Base-by-base conservation (phyloP, 2,888 invertebrate genomes). In the Tyria jacobaeae region DNA sequence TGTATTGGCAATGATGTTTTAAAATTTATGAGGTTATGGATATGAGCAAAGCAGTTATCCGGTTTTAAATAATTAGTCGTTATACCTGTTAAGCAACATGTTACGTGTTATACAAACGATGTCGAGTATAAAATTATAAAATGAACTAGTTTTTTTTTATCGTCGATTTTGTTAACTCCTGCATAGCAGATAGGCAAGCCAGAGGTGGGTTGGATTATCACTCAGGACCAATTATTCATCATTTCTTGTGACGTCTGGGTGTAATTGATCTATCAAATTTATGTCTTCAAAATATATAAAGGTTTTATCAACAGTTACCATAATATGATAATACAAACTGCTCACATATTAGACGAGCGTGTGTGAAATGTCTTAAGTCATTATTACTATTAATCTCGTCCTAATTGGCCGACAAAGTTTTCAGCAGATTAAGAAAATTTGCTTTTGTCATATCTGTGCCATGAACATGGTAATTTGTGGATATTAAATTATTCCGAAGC, bases 61-160 rank as follows among this genome's bases (percentile, higher is more conserved):
- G 37, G 31, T 58, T 57, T 50, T 25, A 49, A 48, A 66, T 49
- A 75, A 73, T 72, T 70, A 76, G 60, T 62, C 57, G 67, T 73
- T 73, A 75, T 68, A 70, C 58, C 54, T 65, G 62, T 80, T 75
- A 77, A 63, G 75, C 73, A 79, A 80, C 68, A n/a, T 64, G 57
- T 76, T 73, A 70, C 70, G 66, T 71, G 62, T 68, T 64, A 54
- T 57, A 44, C 50, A 48, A 75, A 54, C 66, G 68, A 64, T 62
- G 68, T 41, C 41, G 17, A n/a, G 37, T 12, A 50, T 37, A 60
- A 67, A 63, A 76, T 75, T 71, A 69, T 65, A 57, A 66, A 24
- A 44, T 53, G 4, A 48, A 54, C 62, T 24, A 21, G 57, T 49
- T 53, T 10, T 48, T 17, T 39, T 41, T 34, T 53, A 54, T 48